phyloP scores from a whole-genome alignment of 2,888 invertebrate species.

The Listrodromus nycthemerus region DNA sequence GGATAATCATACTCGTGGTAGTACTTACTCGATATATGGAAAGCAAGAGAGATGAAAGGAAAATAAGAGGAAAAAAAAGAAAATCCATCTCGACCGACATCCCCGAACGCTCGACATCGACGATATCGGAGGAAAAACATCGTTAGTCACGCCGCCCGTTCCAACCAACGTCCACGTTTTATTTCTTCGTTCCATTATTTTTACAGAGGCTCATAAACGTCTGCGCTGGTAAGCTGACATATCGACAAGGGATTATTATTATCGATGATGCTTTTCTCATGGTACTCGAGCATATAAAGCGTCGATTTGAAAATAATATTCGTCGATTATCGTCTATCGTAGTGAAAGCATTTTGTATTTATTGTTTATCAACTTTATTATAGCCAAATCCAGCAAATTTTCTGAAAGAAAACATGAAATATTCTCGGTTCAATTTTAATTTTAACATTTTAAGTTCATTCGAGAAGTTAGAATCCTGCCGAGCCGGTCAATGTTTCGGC shows the following conservation, averaged over 20 bases:
- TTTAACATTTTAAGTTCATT: not conserved
- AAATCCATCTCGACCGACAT: constrained; percentile 24
- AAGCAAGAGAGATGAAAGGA: constrained; percentile 23
- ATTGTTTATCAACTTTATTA: not conserved
- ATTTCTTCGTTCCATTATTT: constrained; percentile 55
- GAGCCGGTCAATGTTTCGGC: not conserved
- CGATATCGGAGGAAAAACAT: constrained; percentile 60
- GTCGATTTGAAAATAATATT: constrained; percentile 16
- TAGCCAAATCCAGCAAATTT: not conserved
- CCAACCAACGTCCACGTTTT: constrained; percentile 45
- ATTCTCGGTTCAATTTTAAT: constrained; percentile 8
- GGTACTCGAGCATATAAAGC: not conserved
- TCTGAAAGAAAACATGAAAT: not conserved
- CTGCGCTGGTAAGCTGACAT: constrained; percentile 39
- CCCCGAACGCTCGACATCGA: constrained; percentile 36
- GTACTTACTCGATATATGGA: constrained; percentile 48
- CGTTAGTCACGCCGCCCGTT: constrained; percentile 51
- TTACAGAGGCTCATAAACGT: constrained; percentile 56
- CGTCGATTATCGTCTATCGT: not conserved
- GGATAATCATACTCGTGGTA: constrained; percentile 42
- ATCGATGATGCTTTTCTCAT: constrained; percentile 49
- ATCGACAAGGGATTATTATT: constrained; percentile 58
- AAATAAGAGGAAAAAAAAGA: constrained; percentile 13
- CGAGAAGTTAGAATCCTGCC: not conserved
- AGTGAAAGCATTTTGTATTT: constrained; percentile 5